Evolutionary conservation across 1,140 invertebrate genomes (phyloP), one percentile per base, ranked within the genome.

Genomic region (Drosophila insularis): DNA sequence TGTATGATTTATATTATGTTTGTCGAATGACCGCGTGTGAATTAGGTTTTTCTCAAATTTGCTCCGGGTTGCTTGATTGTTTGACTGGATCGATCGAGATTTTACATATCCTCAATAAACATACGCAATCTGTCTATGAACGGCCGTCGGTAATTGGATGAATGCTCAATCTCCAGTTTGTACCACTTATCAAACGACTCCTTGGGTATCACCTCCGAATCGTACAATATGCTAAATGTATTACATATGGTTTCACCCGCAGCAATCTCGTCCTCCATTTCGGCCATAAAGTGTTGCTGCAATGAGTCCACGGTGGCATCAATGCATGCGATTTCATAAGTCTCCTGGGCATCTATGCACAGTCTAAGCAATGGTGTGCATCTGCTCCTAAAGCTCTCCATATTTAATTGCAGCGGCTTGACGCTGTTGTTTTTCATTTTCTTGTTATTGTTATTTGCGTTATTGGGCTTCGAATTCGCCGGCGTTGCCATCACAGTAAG

Each of bases 121-220:
- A 54, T 32, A 8, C 80, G 74, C 55, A 89, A 55, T 21, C 78
- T 81, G 50, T 70, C 78, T 27, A 78, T 74, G 0, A 89, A 66
- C 0, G 68, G 60, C 17, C 73, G 59, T 1, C 70, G 73, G 43
- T 68, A 71, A 21, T 31, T 39, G 4, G 59, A 60, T 5, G 70
- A 68, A 32, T 84, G 73, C 4, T 68, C 71, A 1, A 68, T 60
- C 39, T 89, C 80, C 46, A 76, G 74, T 56, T 87, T 81, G 6
- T 85, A 72, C 86, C 86, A 89, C 40, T 90, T 90, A 43, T 90
- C 72, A 32, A 89, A 89, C 0, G 86, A 90, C 17, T 89, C 86
- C 54, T 81, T 75, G 4, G 86, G 82, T 60, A 89, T 89, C 11
- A 89, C 87, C 43, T 89, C 86, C 40, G 71, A 71, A 39, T 90